A percentile compares a stretch with the other conserved stretches of the same genome.
phyloP scores from a whole-genome alignment of 2,888 invertebrate species.

The Trichopria drosophilae region DNA sequence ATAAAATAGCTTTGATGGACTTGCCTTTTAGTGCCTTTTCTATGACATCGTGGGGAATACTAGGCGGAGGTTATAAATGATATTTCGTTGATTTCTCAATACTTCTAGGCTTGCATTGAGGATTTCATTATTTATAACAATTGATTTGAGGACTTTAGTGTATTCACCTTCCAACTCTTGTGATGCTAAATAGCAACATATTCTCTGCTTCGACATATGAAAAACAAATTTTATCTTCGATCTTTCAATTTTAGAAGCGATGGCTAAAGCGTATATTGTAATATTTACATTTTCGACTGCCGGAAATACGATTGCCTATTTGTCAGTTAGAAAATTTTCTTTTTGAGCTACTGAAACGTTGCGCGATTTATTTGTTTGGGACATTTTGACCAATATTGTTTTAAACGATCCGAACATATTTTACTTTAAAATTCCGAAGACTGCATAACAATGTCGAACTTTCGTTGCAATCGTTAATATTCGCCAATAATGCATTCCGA shows the following conservation, averaged over 20 bases:
- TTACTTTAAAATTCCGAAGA: too few relatives aligned
- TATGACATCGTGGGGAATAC: conserved; percentile 30
- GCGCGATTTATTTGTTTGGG: too few relatives aligned
- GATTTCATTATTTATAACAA: conserved; percentile 5
- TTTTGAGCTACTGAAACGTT: conserved; percentile 10
- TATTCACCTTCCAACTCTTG: conserved; percentile 11
- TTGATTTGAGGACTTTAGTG: conserved; percentile 3
- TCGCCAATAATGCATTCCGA: too few relatives aligned
- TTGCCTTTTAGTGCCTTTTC: too few relatives aligned
- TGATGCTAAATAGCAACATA: conserved; percentile 18
- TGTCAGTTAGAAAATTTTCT: conserved; percentile 4
- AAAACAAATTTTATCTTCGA: conserved; percentile 5
- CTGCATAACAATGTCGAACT: too few relatives aligned
- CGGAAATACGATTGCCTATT: conserved; percentile 13
- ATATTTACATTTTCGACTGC: conserved; percentile 5
- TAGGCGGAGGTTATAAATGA: conserved; percentile 33
- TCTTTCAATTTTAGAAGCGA: background rate
- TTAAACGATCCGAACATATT: too few relatives aligned
- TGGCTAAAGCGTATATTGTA: conserved; percentile 8
- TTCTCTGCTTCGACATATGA: too few relatives aligned
- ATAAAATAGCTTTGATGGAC: too few relatives aligned
- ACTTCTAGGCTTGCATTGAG: conserved; percentile 25
- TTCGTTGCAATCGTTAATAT: too few relatives aligned
- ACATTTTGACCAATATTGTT: too few relatives aligned
- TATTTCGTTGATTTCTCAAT: conserved; percentile 18